These are phyloP conservation scores for Cyprinodon variegatus DNA, from an alignment of 2,113 vertebrate species.

Conservation along the genomic window DNA sequence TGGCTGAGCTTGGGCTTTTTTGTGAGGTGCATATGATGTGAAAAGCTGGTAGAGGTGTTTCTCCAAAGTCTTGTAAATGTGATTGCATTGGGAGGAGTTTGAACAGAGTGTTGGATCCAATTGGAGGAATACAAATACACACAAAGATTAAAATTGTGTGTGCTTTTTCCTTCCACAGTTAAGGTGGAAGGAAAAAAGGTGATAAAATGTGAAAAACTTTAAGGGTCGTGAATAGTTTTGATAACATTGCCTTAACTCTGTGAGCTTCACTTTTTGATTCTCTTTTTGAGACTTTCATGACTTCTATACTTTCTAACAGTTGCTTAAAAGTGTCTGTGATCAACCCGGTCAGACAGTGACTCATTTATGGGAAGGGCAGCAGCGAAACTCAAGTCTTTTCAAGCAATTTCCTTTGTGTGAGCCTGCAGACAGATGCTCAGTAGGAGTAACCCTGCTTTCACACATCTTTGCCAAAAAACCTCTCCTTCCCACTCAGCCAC, in stretches of 20 bases:
- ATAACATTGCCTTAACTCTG: background rate
- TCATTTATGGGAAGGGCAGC: conserved; percentile 36
- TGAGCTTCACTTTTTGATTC: background rate
- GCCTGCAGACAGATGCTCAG: conserved; percentile 42
- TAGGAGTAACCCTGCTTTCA: conserved; percentile 47
- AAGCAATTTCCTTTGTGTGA: conserved; percentile 32
- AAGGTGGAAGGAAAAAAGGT: background rate
- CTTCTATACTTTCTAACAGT: conserved; percentile 23
- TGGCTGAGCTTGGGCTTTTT: no score
- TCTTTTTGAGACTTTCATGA: background rate
- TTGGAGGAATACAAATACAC: background rate
- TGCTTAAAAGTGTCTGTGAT: conserved; percentile 17
- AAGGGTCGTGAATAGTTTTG: background rate
- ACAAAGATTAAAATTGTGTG: background rate
- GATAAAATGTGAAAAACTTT: background rate
- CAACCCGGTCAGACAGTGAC: conserved; percentile 36
- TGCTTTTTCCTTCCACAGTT: background rate
- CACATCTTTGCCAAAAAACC: conserved; percentile 26
- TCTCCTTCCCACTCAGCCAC: conserved; percentile 52
- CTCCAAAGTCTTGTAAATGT: background rate
- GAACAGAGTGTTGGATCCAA: background rate
- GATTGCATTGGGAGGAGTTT: background rate
- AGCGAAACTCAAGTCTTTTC: conserved; percentile 31
- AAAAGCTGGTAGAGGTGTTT: background rate
- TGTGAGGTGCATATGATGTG: background rate